phyloP scores from a whole-genome alignment of 1,140 invertebrate species.

The Andricus grossulariae region DNA sequence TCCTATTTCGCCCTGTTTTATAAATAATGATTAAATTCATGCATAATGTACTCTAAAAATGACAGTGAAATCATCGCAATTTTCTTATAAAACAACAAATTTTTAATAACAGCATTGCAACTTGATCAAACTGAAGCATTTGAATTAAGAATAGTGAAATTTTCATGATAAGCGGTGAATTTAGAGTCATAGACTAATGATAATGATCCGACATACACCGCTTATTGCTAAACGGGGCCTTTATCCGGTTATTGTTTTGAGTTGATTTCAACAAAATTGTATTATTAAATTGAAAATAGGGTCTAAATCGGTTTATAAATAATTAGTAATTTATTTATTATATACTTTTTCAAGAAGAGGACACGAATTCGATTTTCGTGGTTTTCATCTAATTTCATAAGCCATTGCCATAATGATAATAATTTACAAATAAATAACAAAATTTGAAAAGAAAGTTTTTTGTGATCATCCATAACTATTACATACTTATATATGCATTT shows the following conservation, averaged over 20 bases:
- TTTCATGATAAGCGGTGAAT: too few species aligned
- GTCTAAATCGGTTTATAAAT: neutral
- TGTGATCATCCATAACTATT: too few species aligned
- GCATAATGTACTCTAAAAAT: neutral
- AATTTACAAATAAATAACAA: too few species aligned
- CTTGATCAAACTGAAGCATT: too few species aligned
- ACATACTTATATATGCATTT: too few species aligned
- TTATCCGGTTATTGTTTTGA: slow-evolving; percentile 21
- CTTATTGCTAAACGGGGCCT: neutral
- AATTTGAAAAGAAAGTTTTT: too few species aligned
- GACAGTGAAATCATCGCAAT: neutral
- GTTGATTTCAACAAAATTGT: neutral
- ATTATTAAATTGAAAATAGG: neutral
- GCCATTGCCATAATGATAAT: too few species aligned
- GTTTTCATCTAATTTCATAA: too few species aligned
- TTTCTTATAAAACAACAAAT: neutral
- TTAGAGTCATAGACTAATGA: neutral
- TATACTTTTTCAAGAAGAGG: neutral
- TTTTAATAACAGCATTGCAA: too few species aligned
- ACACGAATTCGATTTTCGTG: too few species aligned
- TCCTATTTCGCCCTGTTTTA: neutral
- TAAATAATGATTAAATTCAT: neutral
- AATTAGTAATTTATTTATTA: neutral
- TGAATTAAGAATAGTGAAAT: too few species aligned
- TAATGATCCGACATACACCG: neutral